Evolutionary conservation across 2,888 invertebrate species (phyloP).

Genomic region (Drosophila austrosaltans): DNA sequence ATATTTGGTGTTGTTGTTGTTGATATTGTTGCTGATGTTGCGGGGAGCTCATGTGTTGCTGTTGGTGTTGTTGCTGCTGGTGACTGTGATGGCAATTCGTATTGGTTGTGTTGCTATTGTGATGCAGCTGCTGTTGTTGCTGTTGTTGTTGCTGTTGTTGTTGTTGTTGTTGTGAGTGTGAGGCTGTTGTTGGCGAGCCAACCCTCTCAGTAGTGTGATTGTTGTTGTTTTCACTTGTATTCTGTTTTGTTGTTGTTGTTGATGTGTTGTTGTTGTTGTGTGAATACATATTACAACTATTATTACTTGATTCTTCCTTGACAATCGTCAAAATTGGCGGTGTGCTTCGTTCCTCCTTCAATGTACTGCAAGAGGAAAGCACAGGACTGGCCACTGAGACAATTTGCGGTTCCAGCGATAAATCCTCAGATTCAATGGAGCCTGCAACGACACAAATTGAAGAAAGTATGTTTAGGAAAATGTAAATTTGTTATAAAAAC

Average conservation of each 20-base stretch:
- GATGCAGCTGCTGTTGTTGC: constrained; percentile 77
- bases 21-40: constrained; percentile 75
- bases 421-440: constrained; percentile 91
- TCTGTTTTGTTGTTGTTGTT: constrained; percentile 65
- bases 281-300: constrained; percentile 85
- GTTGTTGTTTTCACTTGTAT: constrained; percentile 54
- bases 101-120: constrained; percentile 70
- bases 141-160: constrained; percentile 73
- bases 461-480: neutral
- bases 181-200: constrained; percentile 54
- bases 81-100: constrained; percentile 64
- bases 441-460: constrained; percentile 85
- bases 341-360: constrained; percentile 88
- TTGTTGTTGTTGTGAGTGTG: constrained; percentile 59
- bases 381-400: constrained; percentile 83
- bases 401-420: constrained; percentile 87
- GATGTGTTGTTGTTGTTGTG: constrained; percentile 76
- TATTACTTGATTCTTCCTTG: constrained; percentile 90
- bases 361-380: constrained; percentile 85
- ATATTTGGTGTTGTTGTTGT: constrained; percentile 82
- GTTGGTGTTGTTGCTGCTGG: constrained; percentile 56
- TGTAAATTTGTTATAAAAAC: neutral
- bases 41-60: constrained; percentile 75
- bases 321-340: constrained; percentile 87
- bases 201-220: constrained; percentile 68